Evolutionary conservation across 1,140 invertebrate genomes (phyloP), one percentile per base, ranked within the genome.

Genomic region (Bombus sibiricus): DNA sequence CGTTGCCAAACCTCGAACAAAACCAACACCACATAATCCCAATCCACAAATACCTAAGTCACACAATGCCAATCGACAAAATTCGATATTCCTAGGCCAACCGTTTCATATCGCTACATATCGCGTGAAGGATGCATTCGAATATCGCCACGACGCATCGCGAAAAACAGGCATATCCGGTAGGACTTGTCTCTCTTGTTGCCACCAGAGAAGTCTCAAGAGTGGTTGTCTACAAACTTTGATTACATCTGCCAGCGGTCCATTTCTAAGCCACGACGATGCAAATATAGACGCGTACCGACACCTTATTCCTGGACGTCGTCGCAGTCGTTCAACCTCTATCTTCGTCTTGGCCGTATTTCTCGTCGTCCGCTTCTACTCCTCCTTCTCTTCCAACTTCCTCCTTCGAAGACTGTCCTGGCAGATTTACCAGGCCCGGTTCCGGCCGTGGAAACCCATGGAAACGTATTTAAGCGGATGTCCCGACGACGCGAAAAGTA

Each of bases 191-290:
- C 57, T 41, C 39, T 39, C 37, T 39, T 76, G 77, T 68, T 75
- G 47, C 81, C 47, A 72, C 37, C 75, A 25, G 71, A 76, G 68
- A 34, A 76, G 81, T 78, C 84, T 89, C 71, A 82, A 66, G 86
- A 85, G 83, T 72, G 89, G 83, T 90, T 73, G 91, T 91, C 90
- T 91, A 88, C 91, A 91, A 91, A 91, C 90, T 91, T 91, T 91
- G 91, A 91, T 91, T 91, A 91, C 90, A 91, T 91, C 90, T 91
- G 80, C 90, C 88, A 83, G 75, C 83, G 87, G 83, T 68, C 89
- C 87, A 77, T 64, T 69, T 73, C 86, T 83, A 82, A 86, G 28
- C 83, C 75, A 62, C 57, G 69, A 66, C 69, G 34, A 66, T 72
- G 80, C 86, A 86, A 83, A 90, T 90, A 90, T 88, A 90, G 82